Conservation (phyloP, 2,113 vertebrate species). For the Nannobrachium achirus region DNA sequence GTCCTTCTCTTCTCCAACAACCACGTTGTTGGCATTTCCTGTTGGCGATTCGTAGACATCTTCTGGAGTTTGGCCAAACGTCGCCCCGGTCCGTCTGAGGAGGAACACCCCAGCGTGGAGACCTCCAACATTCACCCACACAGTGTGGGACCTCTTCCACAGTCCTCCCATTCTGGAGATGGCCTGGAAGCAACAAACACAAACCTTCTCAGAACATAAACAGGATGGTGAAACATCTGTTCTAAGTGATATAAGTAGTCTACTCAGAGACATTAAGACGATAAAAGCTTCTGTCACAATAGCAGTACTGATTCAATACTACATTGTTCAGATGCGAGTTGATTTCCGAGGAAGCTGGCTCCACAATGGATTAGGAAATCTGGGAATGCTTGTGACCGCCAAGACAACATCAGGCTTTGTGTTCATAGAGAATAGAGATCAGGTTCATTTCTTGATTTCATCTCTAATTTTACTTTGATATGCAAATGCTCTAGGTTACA, state of each 20-base stretch:
- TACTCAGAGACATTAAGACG: constrained; percentile 36
- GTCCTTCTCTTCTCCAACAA: constrained; percentile 35
- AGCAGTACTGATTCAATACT: neutral
- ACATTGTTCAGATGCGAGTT: constrained; percentile 13
- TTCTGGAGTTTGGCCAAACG: constrained; percentile 77
- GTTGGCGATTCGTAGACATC: constrained; percentile 68
- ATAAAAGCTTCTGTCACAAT: constrained; percentile 1
- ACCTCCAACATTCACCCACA: constrained; percentile 97
- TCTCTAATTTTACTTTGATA: too few relatives aligned
- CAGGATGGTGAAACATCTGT: constrained; percentile 41
- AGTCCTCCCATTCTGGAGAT: constrained; percentile 88
- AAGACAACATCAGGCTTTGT: constrained; percentile 12
- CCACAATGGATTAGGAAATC: neutral
- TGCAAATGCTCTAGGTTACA: too few relatives aligned
- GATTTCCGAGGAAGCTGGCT: constrained; percentile 5
- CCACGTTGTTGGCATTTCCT: constrained; percentile 7
- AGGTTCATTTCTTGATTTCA: too few relatives aligned
- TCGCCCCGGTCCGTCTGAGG: constrained; percentile 82
- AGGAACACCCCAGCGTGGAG: constrained; percentile 95
- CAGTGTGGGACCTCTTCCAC: constrained; percentile 89
- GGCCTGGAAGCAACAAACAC: constrained; percentile 77
- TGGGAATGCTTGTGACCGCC: neutral
- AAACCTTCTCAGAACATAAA: constrained; percentile 37
- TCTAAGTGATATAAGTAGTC: constrained; percentile 24
- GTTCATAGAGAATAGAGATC: too few relatives aligned